phyloP scores from a whole-genome alignment of 2,797 vertebrate species.

The Alauda arvensis region DNA sequence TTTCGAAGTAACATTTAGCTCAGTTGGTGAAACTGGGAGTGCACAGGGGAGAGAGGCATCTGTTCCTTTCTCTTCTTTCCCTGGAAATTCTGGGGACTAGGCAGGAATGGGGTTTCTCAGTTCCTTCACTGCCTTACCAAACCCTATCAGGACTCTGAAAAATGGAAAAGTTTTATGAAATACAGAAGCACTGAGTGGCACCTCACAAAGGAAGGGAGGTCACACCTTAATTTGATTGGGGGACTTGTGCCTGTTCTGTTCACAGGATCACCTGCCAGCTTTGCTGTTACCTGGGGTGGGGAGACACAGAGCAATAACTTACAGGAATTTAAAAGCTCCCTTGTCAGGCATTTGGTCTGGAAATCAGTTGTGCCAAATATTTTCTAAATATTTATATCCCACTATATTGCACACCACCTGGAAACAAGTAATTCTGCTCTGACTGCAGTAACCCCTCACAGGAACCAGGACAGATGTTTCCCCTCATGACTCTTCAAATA shows the following conservation, averaged over 20 bases:
- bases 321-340: not conserved
- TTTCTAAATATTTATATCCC: not conserved
- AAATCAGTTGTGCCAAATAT: not conserved
- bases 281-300: not conserved
- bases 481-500: constrained; percentile 24
- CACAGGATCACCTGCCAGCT: not conserved
- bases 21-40: not conserved
- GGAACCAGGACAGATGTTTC: constrained; percentile 53
- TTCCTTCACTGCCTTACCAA: not conserved
- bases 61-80: not conserved
- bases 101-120: not conserved
- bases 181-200: not conserved
- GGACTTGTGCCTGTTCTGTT: not conserved
- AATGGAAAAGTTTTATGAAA: not conserved
- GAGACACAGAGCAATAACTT: not conserved
- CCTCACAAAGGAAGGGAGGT: not conserved
- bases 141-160: not conserved
- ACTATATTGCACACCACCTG: not conserved
- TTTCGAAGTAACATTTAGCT: not conserved
- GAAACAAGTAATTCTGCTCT: constrained; percentile 2
- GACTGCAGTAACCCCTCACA: not conserved
- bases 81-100: not conserved
- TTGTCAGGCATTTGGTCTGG: not conserved
- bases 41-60: not conserved
- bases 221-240: not conserved